Conservation (phyloP, 2,888 invertebrate species). For the Chymomyza amoena region DNA sequence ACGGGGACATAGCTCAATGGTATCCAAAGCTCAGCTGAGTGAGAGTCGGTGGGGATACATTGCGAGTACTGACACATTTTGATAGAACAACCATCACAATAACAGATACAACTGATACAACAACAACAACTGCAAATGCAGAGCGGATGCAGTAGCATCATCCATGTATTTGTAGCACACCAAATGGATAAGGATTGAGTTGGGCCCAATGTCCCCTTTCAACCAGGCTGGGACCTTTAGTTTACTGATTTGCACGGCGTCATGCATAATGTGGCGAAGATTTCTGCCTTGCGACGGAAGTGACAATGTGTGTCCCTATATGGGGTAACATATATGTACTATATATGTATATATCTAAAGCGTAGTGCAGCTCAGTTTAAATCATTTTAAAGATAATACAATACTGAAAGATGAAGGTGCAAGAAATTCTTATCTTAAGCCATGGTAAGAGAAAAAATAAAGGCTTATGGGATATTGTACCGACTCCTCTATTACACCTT, state of each 20-base stretch:
- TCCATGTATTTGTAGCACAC: background rate
- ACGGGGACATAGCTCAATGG: background rate
- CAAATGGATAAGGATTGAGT: background rate
- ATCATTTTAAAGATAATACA: background rate
- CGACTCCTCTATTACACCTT: too few relatives aligned
- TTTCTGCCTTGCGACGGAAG: too few relatives aligned
- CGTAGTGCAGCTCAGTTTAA: background rate
- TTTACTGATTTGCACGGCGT: too few relatives aligned
- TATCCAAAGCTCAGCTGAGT: background rate
- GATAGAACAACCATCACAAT: conserved; percentile 51
- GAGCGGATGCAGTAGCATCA: conserved; percentile 43
- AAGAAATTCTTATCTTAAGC: too few relatives aligned
- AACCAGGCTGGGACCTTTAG: background rate
- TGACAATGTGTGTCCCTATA: background rate
- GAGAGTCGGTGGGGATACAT: background rate
- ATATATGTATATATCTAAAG: background rate
- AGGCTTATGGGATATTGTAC: too few relatives aligned
- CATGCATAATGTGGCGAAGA: too few relatives aligned
- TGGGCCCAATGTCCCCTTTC: too few relatives aligned
- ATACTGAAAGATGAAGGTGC: too few relatives aligned
- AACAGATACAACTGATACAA: background rate
- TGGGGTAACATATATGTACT: background rate
- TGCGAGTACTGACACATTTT: conserved; percentile 48
- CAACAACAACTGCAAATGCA: conserved; percentile 11
- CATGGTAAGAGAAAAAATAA: too few relatives aligned